These are phyloP conservation scores for Actias luna DNA, from an alignment of 2,888 invertebrate genomes.

Conservation along the genomic window DNA sequence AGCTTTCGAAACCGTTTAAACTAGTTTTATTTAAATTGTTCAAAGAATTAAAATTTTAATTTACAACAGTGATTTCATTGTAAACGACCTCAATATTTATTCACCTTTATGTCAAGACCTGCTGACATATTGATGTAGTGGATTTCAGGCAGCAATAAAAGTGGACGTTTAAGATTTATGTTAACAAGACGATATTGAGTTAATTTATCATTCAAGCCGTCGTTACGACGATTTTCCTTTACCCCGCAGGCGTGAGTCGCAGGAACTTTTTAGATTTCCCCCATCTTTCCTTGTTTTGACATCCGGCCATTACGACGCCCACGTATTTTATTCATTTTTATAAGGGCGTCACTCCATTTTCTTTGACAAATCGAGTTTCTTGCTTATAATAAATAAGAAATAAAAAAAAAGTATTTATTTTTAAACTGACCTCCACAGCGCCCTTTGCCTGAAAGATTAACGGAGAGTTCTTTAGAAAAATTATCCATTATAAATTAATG, in stretches of 20 bases:
- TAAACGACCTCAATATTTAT: background rate
- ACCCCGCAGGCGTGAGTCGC: background rate
- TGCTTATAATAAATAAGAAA: background rate
- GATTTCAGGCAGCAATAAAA: background rate
- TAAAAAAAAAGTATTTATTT: no score
- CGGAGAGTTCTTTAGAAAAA: no score
- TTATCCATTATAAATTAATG: no score
- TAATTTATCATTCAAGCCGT: background rate
- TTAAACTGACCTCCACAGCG: no score
- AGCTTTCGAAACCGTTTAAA: no score
- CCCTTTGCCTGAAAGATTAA: no score
- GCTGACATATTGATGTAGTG: background rate
- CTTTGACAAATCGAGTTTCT: background rate
- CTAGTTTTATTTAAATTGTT: no score
- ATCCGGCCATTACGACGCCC: background rate
- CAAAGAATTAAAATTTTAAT: background rate
- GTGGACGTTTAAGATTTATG: background rate
- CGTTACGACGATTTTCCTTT: background rate
- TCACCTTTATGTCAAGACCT: background rate
- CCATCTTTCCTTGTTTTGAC: constrained; percentile 2
- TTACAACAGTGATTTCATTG: background rate
- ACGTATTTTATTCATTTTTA: constrained; percentile 1
- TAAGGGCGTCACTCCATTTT: background rate
- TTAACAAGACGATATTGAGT: background rate
- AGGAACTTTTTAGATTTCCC: background rate